Percentiles rank a stretch among this genome's conserved stretches.
Evolutionary conservation across 92 coral and sea anemone species (phyloP).

Genomic region (Heteractis magnifica): DNA sequence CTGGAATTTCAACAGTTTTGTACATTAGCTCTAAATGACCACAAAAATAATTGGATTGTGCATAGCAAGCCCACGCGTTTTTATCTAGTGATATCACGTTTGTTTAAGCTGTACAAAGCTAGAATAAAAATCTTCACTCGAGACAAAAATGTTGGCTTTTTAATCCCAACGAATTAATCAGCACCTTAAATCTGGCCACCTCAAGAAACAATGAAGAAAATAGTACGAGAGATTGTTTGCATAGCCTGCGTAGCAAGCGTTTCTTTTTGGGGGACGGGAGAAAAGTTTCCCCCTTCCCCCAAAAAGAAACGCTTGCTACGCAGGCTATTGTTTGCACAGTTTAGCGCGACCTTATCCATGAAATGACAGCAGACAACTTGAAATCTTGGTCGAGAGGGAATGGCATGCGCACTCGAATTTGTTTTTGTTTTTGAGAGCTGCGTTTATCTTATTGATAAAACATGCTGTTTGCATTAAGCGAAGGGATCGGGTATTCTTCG

Average conservation of each 20-base stretch:
- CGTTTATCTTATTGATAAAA: background rate
- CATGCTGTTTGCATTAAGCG: background rate
- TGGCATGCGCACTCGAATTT: no score
- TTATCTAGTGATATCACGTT: background rate
- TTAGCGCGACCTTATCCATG: no score
- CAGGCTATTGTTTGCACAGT: no score
- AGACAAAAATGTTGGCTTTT: background rate
- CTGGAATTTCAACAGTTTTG: slow-evolving; percentile 2
- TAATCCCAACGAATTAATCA: background rate
- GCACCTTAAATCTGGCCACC: background rate
- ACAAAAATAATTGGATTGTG: background rate
- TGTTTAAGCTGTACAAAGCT: background rate
- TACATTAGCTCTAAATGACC: slow-evolving; percentile 9
- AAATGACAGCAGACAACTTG: no score
- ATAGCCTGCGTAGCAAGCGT: background rate
- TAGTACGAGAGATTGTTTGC: background rate
- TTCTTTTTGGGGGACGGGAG: no score
- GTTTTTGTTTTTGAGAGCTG: background rate
- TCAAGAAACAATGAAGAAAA: background rate
- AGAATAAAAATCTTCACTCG: background rate
- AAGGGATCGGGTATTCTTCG: no score
- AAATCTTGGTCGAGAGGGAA: no score
- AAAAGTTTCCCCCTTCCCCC: no score
- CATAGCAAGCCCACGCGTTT: background rate
- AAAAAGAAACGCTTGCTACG: no score